Evolutionary conservation across 2,113 vertebrate species (phyloP).

Genomic region (Erinaceus europaeus): DNA sequence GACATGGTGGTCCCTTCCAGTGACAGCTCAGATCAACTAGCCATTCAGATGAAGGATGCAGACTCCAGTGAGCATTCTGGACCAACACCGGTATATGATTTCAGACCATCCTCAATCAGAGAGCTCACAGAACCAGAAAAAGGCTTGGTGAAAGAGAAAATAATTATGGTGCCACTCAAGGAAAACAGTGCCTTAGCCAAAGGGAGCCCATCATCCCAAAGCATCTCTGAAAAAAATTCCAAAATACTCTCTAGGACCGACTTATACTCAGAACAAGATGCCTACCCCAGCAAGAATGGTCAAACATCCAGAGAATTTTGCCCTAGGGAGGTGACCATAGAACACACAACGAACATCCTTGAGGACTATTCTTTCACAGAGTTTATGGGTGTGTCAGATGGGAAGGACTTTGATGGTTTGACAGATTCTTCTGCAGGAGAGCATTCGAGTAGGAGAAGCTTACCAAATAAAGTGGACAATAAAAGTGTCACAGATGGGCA

Average conservation of each 20-base stretch:
- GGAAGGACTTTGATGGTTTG: conserved; percentile 83
- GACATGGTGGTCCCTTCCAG: conserved; percentile 92
- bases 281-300: conserved; percentile 51
- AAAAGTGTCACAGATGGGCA: background rate
- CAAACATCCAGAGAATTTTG: conserved; percentile 68
- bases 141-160: conserved; percentile 69
- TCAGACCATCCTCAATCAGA: conserved; percentile 72
- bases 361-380: conserved; percentile 91
- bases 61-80: conserved; percentile 75
- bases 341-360: conserved; percentile 75
- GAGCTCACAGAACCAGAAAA: conserved; percentile 81
- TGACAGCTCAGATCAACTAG: conserved; percentile 94
- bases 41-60: conserved; percentile 75
- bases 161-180: conserved; percentile 59
- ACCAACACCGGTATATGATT: conserved; percentile 57
- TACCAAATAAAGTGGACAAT: conserved; percentile 6
- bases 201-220: conserved; percentile 69
- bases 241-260: conserved; percentile 63
- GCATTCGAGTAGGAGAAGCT: conserved; percentile 29
- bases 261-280: conserved; percentile 58
- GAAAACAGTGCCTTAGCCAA: conserved; percentile 86
- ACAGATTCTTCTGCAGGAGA: conserved; percentile 65
- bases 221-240: conserved; percentile 59
- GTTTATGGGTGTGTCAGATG: conserved; percentile 94
- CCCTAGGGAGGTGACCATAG: conserved; percentile 74